Evolutionary conservation across 1,140 invertebrate species (phyloP).

Genomic region (Drosophila sp.): DNA sequence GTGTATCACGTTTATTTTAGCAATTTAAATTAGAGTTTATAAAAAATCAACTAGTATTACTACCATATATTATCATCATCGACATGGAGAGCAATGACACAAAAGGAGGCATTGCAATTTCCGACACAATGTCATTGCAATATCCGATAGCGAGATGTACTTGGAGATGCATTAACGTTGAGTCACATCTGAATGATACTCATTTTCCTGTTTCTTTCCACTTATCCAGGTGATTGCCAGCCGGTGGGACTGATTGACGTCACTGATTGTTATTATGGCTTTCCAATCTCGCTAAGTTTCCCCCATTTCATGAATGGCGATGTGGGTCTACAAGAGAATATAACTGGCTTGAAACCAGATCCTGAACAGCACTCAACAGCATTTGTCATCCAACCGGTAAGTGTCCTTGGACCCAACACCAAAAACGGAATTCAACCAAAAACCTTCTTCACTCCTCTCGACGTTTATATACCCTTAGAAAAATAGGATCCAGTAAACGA

Average conservation of each 20-base stretch:
- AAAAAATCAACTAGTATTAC: neutral
- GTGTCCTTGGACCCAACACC: conserved; percentile 52
- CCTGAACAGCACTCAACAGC: conserved; percentile 88
- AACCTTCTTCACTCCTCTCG: neutral
- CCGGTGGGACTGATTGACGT: conserved; percentile 90
- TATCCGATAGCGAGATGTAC: neutral
- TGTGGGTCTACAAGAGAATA: conserved; percentile 86
- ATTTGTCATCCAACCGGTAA: conserved; percentile 89
- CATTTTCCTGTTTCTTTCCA: conserved; percentile 25
- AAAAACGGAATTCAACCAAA: neutral
- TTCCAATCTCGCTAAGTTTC: conserved; percentile 93
- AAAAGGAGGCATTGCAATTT: conserved; percentile 1
- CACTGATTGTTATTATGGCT: conserved; percentile 92
- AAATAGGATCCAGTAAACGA: no score
- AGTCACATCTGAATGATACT: conserved; percentile 14
- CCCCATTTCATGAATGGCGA: conserved; percentile 93
- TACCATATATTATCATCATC: neutral
- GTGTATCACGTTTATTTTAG: conserved; percentile 7
- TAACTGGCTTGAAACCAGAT: conserved; percentile 89
- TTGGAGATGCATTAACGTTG: conserved; percentile 7
- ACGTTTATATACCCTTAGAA: neutral
- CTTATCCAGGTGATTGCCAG: conserved; percentile 85
- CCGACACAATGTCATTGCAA: neutral
- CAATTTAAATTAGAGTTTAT: conserved; percentile 14
- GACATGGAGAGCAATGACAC: neutral